Conservation (phyloP, 2,888 invertebrate species). For the Chelonus formosanus region DNA sequence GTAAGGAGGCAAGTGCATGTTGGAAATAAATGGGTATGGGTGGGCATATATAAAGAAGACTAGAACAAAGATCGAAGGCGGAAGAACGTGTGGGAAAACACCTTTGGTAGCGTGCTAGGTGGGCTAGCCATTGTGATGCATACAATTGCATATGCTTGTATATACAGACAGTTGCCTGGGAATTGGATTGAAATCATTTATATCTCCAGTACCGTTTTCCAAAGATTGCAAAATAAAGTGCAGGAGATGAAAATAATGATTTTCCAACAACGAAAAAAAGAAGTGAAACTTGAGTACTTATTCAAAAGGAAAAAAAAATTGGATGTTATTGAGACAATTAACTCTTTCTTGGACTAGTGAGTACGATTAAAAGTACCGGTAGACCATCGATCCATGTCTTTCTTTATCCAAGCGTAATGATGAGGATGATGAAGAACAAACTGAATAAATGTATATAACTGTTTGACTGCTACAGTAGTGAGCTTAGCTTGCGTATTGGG, state of each 20-base stretch:
- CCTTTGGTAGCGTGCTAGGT: slow-evolving; percentile 34
- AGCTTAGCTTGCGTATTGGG: neutral
- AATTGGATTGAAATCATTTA: slow-evolving; percentile 8
- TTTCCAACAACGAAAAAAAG: neutral
- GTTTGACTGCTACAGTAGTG: no score
- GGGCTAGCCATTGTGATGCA: slow-evolving; percentile 32
- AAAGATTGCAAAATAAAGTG: slow-evolving; percentile 5
- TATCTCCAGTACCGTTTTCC: slow-evolving; percentile 11
- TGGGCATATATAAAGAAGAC: neutral
- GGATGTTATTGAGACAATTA: slow-evolving; percentile 17
- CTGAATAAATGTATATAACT: slow-evolving; percentile 2
- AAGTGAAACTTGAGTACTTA: slow-evolving; percentile 40
- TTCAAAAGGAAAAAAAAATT: slow-evolving; percentile 42
- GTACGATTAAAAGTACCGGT: slow-evolving; percentile 26
- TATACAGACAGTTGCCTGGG: slow-evolving; percentile 3
- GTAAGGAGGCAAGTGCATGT: neutral
- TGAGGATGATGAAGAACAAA: slow-evolving; percentile 7
- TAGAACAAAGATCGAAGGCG: slow-evolving; percentile 35
- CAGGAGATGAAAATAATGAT: slow-evolving; percentile 6
- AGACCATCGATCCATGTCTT: slow-evolving; percentile 35
- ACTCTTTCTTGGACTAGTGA: slow-evolving; percentile 18
- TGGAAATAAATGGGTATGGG: neutral
- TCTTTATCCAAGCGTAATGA: slow-evolving; percentile 23
- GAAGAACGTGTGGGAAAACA: slow-evolving; percentile 38
- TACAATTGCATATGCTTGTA: slow-evolving; percentile 2